phyloP scores from a whole-genome alignment of 2,888 invertebrate genomes.

The Nysson spinosus region DNA sequence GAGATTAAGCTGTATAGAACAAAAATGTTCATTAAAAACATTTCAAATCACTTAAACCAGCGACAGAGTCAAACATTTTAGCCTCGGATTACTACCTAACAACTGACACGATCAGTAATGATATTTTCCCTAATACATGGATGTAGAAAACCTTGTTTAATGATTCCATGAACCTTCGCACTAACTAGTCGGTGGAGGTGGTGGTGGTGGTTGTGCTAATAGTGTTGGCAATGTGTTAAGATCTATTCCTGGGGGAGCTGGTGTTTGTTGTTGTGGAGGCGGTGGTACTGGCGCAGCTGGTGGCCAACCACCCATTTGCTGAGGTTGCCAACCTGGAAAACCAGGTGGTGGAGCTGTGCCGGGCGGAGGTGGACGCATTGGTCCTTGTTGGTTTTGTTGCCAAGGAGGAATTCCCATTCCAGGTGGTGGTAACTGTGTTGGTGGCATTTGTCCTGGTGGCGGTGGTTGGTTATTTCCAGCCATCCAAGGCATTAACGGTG shows the following conservation, averaged over 20 bases:
- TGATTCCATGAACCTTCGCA: conserved; percentile 40
- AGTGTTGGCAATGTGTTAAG: conserved; percentile 80
- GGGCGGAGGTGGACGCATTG: conserved; percentile 75
- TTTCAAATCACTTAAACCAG: conserved; percentile 5
- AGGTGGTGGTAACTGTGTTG: conserved; percentile 69
- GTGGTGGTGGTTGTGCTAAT: conserved; percentile 84
- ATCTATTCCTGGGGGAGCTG: conserved; percentile 79
- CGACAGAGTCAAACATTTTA: conserved; percentile 11
- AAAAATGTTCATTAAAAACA: conserved; percentile 16
- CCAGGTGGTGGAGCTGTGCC: conserved; percentile 74
- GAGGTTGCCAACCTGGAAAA: conserved; percentile 69
- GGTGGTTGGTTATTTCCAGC: conserved; percentile 77
- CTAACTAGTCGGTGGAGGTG: conserved; percentile 80
- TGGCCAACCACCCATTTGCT: conserved; percentile 73
- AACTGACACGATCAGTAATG: conserved; percentile 30
- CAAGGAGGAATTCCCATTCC: conserved; percentile 76
- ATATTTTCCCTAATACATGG: conserved; percentile 36
- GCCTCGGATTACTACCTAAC: conserved; percentile 25
- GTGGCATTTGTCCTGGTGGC: conserved; percentile 73
- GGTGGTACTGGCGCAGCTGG: conserved; percentile 79
- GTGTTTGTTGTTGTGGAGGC: conserved; percentile 78
- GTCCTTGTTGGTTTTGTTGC: conserved; percentile 70
- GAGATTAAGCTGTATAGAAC: conserved; percentile 6
- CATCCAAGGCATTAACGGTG: conserved; percentile 81
- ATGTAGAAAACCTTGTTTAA: conserved; percentile 34